phyloP scores from a whole-genome alignment of 1,140 invertebrate genomes.

The Dermatophagoides farinae region DNA sequence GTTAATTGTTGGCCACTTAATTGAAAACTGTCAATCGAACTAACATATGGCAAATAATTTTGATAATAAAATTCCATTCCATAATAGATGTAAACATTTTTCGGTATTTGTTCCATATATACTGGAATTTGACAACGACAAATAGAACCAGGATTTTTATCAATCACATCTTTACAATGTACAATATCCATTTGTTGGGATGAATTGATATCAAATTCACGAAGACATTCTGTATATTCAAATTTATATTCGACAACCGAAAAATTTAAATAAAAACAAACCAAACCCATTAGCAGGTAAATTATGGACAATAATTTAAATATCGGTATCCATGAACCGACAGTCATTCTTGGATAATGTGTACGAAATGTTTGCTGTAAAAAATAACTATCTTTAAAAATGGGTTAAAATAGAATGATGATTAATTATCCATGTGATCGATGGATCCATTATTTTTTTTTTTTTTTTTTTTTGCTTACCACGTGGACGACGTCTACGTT shows the following conservation, averaged over 20 bases:
- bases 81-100: background rate
- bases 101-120: background rate
- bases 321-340: background rate
- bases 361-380: background rate
- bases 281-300: background rate
- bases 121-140: too few relatives aligned
- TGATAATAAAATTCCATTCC: constrained; percentile 31
- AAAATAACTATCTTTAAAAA: background rate
- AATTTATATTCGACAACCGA: background rate
- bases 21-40: constrained; percentile 87
- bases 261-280: background rate
- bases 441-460: too few relatives aligned
- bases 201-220: background rate
- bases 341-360: background rate
- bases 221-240: constrained; percentile 1
- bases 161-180: background rate
- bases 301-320: background rate
- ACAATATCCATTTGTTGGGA: background rate
- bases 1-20: constrained; percentile 41
- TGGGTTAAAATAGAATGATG: background rate
- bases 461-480: too few relatives aligned
- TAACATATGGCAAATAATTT: constrained; percentile 93
- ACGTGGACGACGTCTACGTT: too few relatives aligned
- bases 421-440: too few relatives aligned
- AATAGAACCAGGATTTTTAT: background rate